Conservation (phyloP, 1,140 invertebrate genomes). For the Probaryconus sp. region DNA sequence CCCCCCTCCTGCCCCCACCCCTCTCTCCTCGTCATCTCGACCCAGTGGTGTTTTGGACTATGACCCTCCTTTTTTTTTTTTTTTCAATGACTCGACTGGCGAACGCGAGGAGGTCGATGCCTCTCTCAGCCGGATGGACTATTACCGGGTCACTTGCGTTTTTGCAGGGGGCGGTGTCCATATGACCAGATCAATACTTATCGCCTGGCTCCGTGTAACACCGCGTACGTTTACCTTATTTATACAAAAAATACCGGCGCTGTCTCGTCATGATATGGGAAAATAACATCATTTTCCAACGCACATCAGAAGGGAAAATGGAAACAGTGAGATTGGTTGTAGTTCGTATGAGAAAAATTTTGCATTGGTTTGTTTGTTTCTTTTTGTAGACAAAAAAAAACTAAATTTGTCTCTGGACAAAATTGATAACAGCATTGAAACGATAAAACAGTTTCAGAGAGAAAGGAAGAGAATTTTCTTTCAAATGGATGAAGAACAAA, state of each 20-base stretch:
- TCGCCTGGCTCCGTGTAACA: constrained; percentile 66
- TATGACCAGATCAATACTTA: constrained; percentile 70
- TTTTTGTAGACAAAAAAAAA: no score
- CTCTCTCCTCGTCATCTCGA: neutral
- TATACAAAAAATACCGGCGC: constrained; percentile 52
- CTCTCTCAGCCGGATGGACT: constrained; percentile 24
- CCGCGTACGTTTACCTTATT: constrained; percentile 67
- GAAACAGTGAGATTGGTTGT: no score
- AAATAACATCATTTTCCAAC: constrained; percentile 15
- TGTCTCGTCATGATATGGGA: constrained; percentile 19
- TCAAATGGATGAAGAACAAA: no score
- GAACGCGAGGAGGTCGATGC: constrained; percentile 14
- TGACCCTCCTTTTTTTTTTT: no score
- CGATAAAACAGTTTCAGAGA: no score
- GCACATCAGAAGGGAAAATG: no score
- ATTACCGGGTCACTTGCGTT: constrained; percentile 35
- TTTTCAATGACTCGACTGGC: no score
- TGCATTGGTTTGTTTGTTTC: no score
- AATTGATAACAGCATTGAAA: no score
- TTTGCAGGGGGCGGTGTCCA: constrained; percentile 41
- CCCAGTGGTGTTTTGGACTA: neutral
- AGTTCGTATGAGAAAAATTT: no score
- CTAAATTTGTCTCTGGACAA: no score
- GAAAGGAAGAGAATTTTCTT: no score
- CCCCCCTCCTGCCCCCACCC: neutral